phyloP scores from a whole-genome alignment of 2,113 vertebrate species.

The Phoxinus phoxinus region DNA sequence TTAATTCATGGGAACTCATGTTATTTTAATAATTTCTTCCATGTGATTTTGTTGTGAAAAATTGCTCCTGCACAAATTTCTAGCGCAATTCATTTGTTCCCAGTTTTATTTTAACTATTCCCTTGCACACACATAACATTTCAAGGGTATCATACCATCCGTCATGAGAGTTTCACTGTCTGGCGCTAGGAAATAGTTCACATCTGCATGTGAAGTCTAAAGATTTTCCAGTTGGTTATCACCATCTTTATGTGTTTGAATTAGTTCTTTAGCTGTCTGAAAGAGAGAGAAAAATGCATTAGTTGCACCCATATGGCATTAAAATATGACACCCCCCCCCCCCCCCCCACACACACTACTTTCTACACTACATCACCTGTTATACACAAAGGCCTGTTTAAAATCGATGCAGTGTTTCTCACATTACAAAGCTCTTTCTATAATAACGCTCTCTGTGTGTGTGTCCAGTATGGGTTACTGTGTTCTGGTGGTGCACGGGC shows the following conservation, averaged over 20 bases:
- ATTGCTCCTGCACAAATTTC: neutral
- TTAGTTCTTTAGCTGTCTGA: neutral
- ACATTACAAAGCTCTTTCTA: neutral
- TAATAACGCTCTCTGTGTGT: neutral
- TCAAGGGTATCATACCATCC: neutral
- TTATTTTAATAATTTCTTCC: neutral
- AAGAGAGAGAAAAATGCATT: neutral
- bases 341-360: neutral
- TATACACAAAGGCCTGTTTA: neutral
- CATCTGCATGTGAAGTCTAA: slow-evolving; percentile 4
- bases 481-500: slow-evolving; percentile 89
- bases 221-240: neutral
- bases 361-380: slow-evolving; percentile 1
- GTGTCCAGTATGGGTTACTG: slow-evolving; percentile 93
- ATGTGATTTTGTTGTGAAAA: neutral
- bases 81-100: neutral
- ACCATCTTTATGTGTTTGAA: neutral
- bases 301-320: neutral
- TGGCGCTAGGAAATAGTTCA: neutral
- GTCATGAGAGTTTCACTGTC: neutral
- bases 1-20: neutral
- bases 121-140: neutral
- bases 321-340: neutral
- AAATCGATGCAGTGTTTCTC: neutral
- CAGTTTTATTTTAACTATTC: neutral